phyloP scores from a whole-genome alignment of 2,888 invertebrate genomes.

The Acrobasis suavella region DNA sequence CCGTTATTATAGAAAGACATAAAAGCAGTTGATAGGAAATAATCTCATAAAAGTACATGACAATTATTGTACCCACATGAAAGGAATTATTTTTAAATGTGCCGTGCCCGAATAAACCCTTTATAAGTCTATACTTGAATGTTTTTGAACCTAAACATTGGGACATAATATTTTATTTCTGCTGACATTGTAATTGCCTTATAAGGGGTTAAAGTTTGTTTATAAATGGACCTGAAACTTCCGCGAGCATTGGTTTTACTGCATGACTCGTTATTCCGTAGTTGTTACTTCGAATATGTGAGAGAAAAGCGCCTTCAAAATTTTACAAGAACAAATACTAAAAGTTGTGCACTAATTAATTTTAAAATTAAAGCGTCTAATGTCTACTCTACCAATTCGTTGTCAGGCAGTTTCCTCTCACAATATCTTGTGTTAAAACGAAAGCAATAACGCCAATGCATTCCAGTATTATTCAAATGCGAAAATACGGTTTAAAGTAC shows the following conservation, averaged over 20 bases:
- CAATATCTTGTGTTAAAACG: background rate
- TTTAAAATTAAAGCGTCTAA: conserved; percentile 6
- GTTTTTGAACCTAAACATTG: background rate
- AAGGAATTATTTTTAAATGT: conserved; percentile 50
- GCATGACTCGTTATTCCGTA: background rate
- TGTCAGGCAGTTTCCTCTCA: conserved; percentile 10
- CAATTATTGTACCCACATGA: conserved; percentile 57
- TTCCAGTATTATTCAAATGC: background rate
- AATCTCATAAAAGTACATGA: conserved; percentile 41
- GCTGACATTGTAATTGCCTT: background rate
- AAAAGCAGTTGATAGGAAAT: conserved; percentile 25
- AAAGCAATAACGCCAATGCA: conserved; percentile 10
- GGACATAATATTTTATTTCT: background rate
- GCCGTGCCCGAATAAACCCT: conserved; percentile 10
- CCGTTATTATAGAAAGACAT: conserved; percentile 46
- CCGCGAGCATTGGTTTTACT: conserved; percentile 3
- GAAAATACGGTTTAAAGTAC: background rate
- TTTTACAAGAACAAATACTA: background rate
- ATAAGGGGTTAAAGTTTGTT: background rate
- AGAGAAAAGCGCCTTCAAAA: background rate
- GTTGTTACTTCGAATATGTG: background rate
- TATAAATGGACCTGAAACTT: conserved; percentile 11
- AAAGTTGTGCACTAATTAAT: background rate
- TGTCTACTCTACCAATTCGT: conserved; percentile 13
- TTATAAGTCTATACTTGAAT: background rate